phyloP scores from a whole-genome alignment of 2,797 vertebrate species.

The Microctenopoma steveboyesi region DNA sequence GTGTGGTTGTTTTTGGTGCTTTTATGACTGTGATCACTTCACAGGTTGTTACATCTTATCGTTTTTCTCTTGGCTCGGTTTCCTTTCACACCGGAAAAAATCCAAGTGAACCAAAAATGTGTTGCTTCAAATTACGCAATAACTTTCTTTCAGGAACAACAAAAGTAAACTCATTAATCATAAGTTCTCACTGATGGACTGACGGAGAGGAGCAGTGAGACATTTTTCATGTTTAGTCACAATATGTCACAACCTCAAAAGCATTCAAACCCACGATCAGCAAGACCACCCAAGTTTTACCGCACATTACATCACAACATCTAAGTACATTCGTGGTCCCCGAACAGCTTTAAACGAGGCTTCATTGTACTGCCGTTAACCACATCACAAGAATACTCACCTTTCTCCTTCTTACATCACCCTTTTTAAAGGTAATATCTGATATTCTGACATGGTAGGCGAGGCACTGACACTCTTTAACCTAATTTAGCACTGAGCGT shows the following conservation, averaged over 20 bases:
- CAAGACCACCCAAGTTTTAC: constrained; percentile 63
- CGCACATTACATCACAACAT: constrained; percentile 60
- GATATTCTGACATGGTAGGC: constrained; percentile 29
- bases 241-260: constrained; percentile 40
- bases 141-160: too few species aligned
- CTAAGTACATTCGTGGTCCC: constrained; percentile 16
- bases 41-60: too few species aligned
- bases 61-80: too few species aligned
- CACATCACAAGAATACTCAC: constrained; percentile 47
- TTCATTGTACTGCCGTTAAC: constrained; percentile 49
- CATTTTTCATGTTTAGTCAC: constrained; percentile 39
- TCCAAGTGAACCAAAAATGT: too few species aligned
- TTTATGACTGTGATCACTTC: too few species aligned
- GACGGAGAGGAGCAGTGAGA: constrained; percentile 1
- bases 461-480: constrained; percentile 39
- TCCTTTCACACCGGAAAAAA: too few species aligned
- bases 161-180: constrained; percentile 1
- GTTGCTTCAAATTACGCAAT: too few species aligned
- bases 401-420: constrained; percentile 75
- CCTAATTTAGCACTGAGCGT: constrained; percentile 44
- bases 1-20: too few species aligned
- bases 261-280: constrained; percentile 41
- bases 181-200: constrained; percentile 12
- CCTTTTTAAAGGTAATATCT: constrained; percentile 45
- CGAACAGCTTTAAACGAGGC: constrained; percentile 29